phyloP scores from a whole-genome alignment of 1,140 invertebrate species.

The Cotesia glomerata region DNA sequence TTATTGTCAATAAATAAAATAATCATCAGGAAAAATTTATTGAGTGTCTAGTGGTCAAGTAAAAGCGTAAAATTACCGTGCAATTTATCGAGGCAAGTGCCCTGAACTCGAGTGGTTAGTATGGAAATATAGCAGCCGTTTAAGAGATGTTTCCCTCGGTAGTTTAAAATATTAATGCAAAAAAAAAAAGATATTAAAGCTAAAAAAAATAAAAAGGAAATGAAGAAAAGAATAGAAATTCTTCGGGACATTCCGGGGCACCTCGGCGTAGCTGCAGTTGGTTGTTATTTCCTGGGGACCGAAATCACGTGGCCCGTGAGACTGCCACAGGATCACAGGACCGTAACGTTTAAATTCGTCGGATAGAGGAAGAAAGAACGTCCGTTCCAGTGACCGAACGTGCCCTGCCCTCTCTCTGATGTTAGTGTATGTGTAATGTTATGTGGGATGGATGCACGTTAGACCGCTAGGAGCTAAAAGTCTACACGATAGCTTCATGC shows the following conservation, averaged over 20 bases:
- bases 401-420: background rate
- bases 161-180: too few relatives aligned
- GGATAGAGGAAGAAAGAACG: conserved; percentile 33
- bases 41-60: background rate
- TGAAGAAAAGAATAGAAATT: background rate
- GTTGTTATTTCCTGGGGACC: background rate
- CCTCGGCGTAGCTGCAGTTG: background rate
- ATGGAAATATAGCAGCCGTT: background rate
- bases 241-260: background rate
- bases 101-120: background rate
- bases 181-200: background rate
- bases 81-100: background rate
- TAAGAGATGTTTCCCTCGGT: too few relatives aligned
- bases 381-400: conserved; percentile 39
- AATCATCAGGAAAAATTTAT: too few relatives aligned
- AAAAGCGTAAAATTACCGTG: conserved; percentile 22
- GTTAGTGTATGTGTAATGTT: too few relatives aligned
- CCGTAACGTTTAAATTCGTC: conserved; percentile 40
- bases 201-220: background rate
- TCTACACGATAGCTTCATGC: too few relatives aligned
- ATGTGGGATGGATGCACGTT: too few relatives aligned
- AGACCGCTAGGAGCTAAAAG: too few relatives aligned
- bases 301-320: conserved; percentile 21
- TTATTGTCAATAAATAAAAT: too few relatives aligned
- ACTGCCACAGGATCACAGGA: conserved; percentile 27